These are phyloP conservation scores for Oostethus manadensis DNA, from an alignment of 2,113 vertebrate genomes.

Conservation along the genomic window DNA sequence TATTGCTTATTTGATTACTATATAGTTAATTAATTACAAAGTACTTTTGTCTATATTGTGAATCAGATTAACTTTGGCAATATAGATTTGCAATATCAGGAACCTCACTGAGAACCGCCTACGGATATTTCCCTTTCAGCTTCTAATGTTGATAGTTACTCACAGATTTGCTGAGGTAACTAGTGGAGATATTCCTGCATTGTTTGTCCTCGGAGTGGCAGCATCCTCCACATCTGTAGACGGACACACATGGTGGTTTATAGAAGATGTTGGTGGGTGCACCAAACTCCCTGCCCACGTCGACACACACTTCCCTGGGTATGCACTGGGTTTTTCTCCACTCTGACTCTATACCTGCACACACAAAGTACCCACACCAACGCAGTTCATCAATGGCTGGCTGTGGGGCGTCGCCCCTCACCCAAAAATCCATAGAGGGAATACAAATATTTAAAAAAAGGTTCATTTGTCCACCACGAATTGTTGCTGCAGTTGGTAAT, in stretches of 20 bases:
- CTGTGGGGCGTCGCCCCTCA: too few species aligned
- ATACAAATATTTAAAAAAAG: too few species aligned
- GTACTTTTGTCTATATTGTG: too few species aligned
- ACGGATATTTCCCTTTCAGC: too few species aligned
- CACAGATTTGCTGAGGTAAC: constrained; percentile 95
- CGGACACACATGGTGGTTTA: constrained; percentile 98
- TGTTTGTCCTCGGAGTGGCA: constrained; percentile 96
- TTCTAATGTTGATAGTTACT: constrained; percentile 45
- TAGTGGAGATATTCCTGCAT: constrained; percentile 92
- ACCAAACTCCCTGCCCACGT: constrained; percentile 98
- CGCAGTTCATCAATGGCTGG: neutral
- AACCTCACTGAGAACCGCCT: too few species aligned
- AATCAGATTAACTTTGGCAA: too few species aligned
- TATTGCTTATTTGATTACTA: too few species aligned
- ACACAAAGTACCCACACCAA: constrained; percentile 31
- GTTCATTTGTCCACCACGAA: too few species aligned
- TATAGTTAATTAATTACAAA: too few species aligned
- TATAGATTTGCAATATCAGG: neutral
- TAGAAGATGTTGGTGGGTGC: constrained; percentile 98
- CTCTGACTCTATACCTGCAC: constrained; percentile 94
- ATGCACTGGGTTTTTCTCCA: constrained; percentile 97
- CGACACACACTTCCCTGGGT: constrained; percentile 96
- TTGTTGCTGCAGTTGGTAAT: too few species aligned
- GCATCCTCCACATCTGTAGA: constrained; percentile 99
- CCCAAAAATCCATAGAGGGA: too few species aligned